Base-by-base conservation (phyloP, 2,113 vertebrate species). In the Pipa parva region DNA sequence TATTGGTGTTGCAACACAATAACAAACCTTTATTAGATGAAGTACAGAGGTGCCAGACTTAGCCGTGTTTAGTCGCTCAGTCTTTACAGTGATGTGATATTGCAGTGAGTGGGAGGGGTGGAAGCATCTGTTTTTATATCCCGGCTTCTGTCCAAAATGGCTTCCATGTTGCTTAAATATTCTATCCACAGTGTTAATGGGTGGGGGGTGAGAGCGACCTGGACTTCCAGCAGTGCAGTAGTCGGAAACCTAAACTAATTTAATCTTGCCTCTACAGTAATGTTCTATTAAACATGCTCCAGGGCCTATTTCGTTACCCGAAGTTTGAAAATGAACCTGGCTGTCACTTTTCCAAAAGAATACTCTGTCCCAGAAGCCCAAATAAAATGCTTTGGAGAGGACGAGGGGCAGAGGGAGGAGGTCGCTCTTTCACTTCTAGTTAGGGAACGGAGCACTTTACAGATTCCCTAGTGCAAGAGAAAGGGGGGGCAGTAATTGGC, bases 401-500 rank as follows among this genome's bases (percentile, higher is more conserved):
- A 4, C 8, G 28, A 7, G 25, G 31, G 7, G 27, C 25, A 20
- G 52, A 17, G 9, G 7, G 52, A 27, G 24, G 31, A n/a, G 63
- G 26, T 24, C 7, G 50, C 51, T 1, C 36, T 65, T 50, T 65
- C 63, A 55, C 63, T 29, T 56, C 63, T 50, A 49, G 39, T 65
- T 65, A 65, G 18, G 7, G 51, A 1, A 13, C 29, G 37, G 15
- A 27, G 51, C n/a, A 31, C 25, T 25, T 20, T 46, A 46, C 51
- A 31, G 51, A 37, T 20, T 65, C 62, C 49, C 36, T 12, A 51
- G 51, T 8, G 50, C 17, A 10, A 22, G 36, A 22, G 11, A 18
- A 2, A 36, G 63, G 63, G 36, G 51, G 63, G 63, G 36, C 63
- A 46, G 51, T 65, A 65, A 65, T 65, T 65, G 63, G 51, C 36